phyloP scores from a whole-genome alignment of 2,113 vertebrate species.

The Lanius ludovicianus region DNA sequence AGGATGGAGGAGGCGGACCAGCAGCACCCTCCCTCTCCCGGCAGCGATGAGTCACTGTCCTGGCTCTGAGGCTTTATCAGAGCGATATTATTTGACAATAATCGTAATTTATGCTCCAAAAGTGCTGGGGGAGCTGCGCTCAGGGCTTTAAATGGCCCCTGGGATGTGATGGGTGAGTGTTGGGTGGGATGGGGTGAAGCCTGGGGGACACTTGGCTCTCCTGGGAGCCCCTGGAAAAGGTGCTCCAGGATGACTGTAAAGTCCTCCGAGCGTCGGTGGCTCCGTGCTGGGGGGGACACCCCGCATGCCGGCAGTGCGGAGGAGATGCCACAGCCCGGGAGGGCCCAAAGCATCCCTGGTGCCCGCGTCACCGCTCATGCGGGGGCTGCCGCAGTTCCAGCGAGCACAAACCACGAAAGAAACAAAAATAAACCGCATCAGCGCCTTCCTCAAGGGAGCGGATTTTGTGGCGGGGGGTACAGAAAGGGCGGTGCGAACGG shows the following conservation, averaged over 20 bases:
- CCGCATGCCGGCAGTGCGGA: rapidly evolving
- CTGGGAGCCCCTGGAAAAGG: neutral
- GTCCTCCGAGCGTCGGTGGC: rapidly evolving
- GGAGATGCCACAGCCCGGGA: no score
- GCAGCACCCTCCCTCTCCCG: neutral
- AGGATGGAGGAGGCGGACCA: neutral
- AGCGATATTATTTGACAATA: neutral
- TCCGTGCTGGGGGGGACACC: neutral
- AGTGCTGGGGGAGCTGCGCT: rapidly evolving
- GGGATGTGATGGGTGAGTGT: rapidly evolving
- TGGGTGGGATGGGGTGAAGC: rapidly evolving
- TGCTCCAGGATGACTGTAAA: rapidly evolving
- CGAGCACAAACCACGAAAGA: rapidly evolving
- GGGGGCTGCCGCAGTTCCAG: rapidly evolving
- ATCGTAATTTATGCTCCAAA: neutral
- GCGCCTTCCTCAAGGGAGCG: no score
- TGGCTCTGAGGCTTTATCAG: neutral
- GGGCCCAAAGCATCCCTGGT: neutral
- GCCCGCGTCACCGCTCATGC: rapidly evolving
- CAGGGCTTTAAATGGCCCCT: neutral
- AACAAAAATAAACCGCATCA: rapidly evolving
- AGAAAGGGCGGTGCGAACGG: rapidly evolving
- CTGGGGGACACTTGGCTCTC: neutral
- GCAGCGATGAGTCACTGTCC: conserved; percentile 3
- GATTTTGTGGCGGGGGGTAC: neutral